Evolutionary conservation across 1,140 invertebrate species (phyloP).

Genomic region (Drosophila persimilis): DNA sequence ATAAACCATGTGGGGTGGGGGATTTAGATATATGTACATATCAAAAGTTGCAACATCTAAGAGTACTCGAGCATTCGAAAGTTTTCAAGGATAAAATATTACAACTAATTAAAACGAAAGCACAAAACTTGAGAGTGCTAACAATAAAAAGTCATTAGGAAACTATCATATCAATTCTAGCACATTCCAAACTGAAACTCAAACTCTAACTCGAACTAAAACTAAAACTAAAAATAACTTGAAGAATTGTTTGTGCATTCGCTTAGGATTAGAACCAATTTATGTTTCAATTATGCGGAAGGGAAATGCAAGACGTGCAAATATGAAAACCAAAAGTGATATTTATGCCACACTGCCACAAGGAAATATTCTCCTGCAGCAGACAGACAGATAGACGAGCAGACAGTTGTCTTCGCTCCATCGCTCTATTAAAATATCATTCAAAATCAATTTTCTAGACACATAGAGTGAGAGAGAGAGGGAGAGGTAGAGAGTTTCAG

Average conservation of each 20-base stretch:
- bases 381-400: too few species aligned
- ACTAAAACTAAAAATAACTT: constrained; percentile 8
- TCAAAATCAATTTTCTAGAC: constrained; percentile 69
- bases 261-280: constrained; percentile 33
- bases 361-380: constrained; percentile 36
- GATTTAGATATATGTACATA: background rate
- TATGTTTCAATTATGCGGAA: constrained; percentile 59
- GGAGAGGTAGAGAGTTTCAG: constrained; percentile 1
- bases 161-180: constrained; percentile 1
- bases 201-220: constrained; percentile 2
- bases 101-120: constrained; percentile 1
- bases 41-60: constrained; percentile 22
- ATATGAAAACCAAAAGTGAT: constrained; percentile 72
- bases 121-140: background rate
- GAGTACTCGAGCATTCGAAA: constrained; percentile 2
- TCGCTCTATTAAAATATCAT: constrained; percentile 50
- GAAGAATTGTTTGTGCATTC: background rate
- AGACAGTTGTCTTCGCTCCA: constrained; percentile 40
- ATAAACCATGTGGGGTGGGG: constrained; percentile 67
- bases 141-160: background rate
- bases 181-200: background rate
- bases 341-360: constrained; percentile 31
- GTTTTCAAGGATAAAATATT: background rate
- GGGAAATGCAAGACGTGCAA: constrained; percentile 55
- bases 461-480: constrained; percentile 36